These are phyloP conservation scores for Heliconius ethilla DNA, from an alignment of 2,888 invertebrate species.

Conservation along the genomic window DNA sequence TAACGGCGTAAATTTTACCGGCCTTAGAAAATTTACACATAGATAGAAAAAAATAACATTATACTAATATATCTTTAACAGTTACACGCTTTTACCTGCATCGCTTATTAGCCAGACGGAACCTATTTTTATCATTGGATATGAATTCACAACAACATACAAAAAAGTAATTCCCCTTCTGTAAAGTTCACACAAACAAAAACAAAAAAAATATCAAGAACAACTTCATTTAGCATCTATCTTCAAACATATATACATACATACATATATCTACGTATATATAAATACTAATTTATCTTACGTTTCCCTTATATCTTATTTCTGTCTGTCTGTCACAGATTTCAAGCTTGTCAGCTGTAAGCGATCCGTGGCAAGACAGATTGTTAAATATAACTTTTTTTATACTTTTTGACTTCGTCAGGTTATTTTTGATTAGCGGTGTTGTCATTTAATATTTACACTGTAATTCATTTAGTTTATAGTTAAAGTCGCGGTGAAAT, in stretches of 20 bases:
- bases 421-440: slow-evolving; percentile 37
- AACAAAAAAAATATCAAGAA: background rate
- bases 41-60: no score
- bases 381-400: slow-evolving; percentile 39
- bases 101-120: no score
- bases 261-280: background rate
- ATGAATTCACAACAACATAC: background rate
- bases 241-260: background rate
- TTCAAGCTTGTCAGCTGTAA: slow-evolving; percentile 55
- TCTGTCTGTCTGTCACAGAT: slow-evolving; percentile 51
- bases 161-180: background rate
- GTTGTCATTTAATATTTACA: slow-evolving; percentile 15
- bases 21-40: no score
- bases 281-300: slow-evolving; percentile 36
- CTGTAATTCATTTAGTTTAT: background rate
- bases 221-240: slow-evolving; percentile 32
- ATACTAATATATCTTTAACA: no score
- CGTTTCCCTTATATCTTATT: slow-evolving; percentile 39
- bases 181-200: background rate
- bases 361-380: slow-evolving; percentile 48
- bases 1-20: no score
- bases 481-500: background rate
- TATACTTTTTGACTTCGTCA: slow-evolving; percentile 17
- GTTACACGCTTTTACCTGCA: no score
- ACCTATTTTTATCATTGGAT: background rate